phyloP scores from a whole-genome alignment of 2,797 vertebrate species.

The Chloroceryle amazona region DNA sequence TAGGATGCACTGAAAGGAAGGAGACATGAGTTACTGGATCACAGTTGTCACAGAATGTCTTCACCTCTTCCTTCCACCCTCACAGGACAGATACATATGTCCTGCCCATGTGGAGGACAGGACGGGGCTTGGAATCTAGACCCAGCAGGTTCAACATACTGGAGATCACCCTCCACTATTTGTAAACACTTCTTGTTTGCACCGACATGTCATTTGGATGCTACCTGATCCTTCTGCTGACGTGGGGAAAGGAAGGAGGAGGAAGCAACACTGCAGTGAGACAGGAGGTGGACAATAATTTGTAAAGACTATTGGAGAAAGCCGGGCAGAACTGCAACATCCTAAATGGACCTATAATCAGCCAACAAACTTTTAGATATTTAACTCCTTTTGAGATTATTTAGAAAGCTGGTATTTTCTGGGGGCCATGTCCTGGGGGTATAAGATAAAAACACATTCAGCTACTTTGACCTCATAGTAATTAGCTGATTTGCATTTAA shows the following conservation, averaged over 20 bases:
- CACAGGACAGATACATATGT: not conserved
- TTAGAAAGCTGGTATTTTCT: not conserved
- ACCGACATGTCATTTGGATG: not conserved
- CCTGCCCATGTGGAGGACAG: accelerated
- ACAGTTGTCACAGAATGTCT: not conserved
- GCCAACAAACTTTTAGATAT: not conserved
- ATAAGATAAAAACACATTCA: not conserved
- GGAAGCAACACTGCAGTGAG: not conserved
- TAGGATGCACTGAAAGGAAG: not conserved
- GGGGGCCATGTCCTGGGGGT: not conserved
- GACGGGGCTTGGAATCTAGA: not conserved
- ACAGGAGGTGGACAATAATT: not conserved
- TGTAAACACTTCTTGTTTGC: not conserved
- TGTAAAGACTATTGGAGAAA: not conserved
- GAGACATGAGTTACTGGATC: not conserved
- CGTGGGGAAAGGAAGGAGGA: not conserved
- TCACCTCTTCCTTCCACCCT: not conserved
- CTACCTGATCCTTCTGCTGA: not conserved
- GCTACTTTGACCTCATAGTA: not conserved
- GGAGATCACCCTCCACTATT: accelerated
- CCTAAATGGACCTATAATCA: not conserved
- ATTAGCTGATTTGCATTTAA: not conserved
- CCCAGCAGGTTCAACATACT: not conserved
- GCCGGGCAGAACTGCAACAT: not conserved
- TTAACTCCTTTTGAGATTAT: not conserved